Evolutionary conservation across 2,888 invertebrate genomes (phyloP), one percentile per base, ranked within the genome.

Genomic region (Dyspetes luteomarginatus): DNA sequence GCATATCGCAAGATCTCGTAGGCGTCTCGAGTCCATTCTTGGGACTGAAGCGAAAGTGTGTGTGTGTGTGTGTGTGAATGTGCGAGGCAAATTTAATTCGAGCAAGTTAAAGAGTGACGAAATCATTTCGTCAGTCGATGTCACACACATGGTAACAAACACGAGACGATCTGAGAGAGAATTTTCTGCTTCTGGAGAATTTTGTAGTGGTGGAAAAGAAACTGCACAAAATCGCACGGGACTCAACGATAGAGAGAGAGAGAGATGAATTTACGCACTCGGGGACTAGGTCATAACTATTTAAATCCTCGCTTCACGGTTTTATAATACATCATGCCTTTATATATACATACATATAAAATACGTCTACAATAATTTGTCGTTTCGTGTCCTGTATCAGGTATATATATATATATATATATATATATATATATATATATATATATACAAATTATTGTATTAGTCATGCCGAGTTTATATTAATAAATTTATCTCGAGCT

Each of bases 401-500:
- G 36, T 55, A 26, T 62, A 24, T 45, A 52, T 55, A 55, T 30
- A 65, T 17, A 36, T 48, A 48, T 43, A 52, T 15, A 48, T 77
- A 74, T 56, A 72, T 58, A 30, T 69, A 76, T 50, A 71, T 65
- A 56, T 75, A 45, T n/a, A n/a, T n/a, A 73, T 69, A 74, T 78
- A 84, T 85, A 86, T 82, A 87, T 87, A 88, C 88, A 88, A 91
- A 90, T 91, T 88, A 88, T 90, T 89, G 87, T 88, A 89, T 91
- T 88, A 89, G 90, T 90, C 90, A 90, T 87, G 88, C 88, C 88
- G 85, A 89, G 88, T 89, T 90, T 90, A 86, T 88, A 90, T 89
- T 89, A 90, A 90, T 89, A 88, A 85, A 84, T 73, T 78, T 71
- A 67, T 65, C 72, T 48, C 41, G 60, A 41, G 62, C 36, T 36